Conservation (phyloP, 2,888 invertebrate species). For the Limnephilus rhombicus region DNA sequence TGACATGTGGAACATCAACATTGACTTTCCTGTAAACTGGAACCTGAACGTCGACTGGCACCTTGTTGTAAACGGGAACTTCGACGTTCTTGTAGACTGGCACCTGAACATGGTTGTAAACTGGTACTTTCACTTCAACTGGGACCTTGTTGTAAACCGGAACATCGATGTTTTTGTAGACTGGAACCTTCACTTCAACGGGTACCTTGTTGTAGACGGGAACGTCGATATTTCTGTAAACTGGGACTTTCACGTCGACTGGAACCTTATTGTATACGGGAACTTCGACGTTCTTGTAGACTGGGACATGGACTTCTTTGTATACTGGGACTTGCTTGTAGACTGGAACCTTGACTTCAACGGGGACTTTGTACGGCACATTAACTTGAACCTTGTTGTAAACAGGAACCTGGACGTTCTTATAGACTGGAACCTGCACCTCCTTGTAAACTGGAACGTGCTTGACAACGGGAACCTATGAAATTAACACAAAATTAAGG, state of each 20-base stretch:
- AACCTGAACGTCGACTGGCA: constrained; percentile 51
- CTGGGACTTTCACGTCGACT: constrained; percentile 53
- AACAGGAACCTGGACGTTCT: constrained; percentile 36
- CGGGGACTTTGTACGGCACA: constrained; percentile 41
- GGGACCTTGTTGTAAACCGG: constrained; percentile 50
- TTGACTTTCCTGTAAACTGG: constrained; percentile 51
- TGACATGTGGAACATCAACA: neutral
- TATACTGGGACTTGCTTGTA: constrained; percentile 49
- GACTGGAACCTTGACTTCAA: constrained; percentile 42
- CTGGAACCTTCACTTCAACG: constrained; percentile 49
- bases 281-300: constrained; percentile 39
- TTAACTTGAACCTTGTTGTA: constrained; percentile 50
- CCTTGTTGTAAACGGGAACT: constrained; percentile 54
- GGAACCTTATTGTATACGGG: constrained; percentile 53
- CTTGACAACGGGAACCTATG: constrained; percentile 47
- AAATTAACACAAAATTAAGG: neutral
- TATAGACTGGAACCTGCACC: constrained; percentile 24
- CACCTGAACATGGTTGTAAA: too few species aligned
- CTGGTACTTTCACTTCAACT: constrained; percentile 39
- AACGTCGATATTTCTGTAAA: constrained; percentile 48
- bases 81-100: constrained; percentile 41
- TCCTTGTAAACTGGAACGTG: constrained; percentile 38
- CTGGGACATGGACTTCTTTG: constrained; percentile 46
- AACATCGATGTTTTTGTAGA: constrained; percentile 28
- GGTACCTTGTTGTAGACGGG: constrained; percentile 50